A percentile compares a stretch with the other conserved stretches of the same genome.
Evolutionary conservation across 1,140 invertebrate genomes (phyloP).

Genomic region (Mylabris phalerata): DNA sequence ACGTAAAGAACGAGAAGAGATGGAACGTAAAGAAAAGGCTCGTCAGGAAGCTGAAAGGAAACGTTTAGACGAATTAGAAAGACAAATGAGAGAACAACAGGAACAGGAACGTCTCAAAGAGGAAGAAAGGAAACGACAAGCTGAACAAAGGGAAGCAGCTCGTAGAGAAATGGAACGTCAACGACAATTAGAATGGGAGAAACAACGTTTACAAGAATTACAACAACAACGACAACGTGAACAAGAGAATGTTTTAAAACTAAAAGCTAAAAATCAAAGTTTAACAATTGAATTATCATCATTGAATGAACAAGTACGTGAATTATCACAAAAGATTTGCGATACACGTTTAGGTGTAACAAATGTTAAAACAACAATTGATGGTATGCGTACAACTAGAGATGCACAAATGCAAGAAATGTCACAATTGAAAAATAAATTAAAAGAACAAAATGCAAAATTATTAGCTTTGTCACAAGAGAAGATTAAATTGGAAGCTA

Average conservation of each 20-base stretch:
- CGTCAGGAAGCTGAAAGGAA: constrained; percentile 57
- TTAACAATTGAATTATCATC: constrained; percentile 75
- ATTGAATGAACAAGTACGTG: constrained; percentile 62
- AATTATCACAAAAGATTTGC: constrained; percentile 80
- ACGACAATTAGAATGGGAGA: constrained; percentile 93
- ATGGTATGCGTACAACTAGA: constrained; percentile 87
- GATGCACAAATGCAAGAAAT: constrained; percentile 88
- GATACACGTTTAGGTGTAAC: constrained; percentile 85
- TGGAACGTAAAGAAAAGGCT: constrained; percentile 75
- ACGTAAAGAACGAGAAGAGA: constrained; percentile 84
- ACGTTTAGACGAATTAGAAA: constrained; percentile 56
- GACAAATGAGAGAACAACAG: constrained; percentile 76
- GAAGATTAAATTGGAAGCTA: constrained; percentile 73
- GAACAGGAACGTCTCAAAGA: constrained; percentile 68
- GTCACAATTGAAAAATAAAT: constrained; percentile 73
- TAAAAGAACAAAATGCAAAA: constrained; percentile 79
- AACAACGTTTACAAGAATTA: constrained; percentile 78
- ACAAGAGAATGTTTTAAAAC: constrained; percentile 78
- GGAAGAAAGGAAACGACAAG: constrained; percentile 62
- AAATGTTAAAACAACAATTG: constrained; percentile 89
- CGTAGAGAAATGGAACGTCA: constrained; percentile 90
- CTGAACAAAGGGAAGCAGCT: constrained; percentile 74
- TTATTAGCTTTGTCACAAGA: constrained; percentile 75
- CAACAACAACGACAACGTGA: constrained; percentile 79
- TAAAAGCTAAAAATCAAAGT: constrained; percentile 86